phyloP scores from a whole-genome alignment of 1,140 invertebrate species.

The Papilio helenus region DNA sequence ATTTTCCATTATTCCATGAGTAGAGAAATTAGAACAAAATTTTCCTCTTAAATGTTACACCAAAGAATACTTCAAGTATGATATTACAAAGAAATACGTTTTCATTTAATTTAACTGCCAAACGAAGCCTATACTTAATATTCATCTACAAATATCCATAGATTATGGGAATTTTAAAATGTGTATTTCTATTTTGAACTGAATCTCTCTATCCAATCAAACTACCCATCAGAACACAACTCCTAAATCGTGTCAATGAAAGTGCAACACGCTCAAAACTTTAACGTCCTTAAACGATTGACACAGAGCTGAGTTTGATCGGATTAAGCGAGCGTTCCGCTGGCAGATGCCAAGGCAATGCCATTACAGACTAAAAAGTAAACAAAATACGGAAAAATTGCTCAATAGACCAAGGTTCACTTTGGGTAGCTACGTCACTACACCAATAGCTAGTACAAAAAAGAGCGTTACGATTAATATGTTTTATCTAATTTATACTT shows the following conservation, averaged over 20 bases:
- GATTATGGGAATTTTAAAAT: background rate
- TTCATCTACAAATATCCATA: background rate
- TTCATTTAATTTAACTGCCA: background rate
- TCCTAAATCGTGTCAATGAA: background rate
- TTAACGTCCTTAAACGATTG: conserved; percentile 11
- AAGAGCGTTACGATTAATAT: too few relatives aligned
- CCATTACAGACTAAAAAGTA: background rate
- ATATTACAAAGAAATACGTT: background rate
- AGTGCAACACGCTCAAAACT: background rate
- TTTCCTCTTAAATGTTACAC: conserved; percentile 15
- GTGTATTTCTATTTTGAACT: background rate
- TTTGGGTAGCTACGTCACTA: too few relatives aligned
- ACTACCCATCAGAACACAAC: background rate
- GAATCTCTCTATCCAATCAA: background rate
- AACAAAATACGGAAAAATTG: too few relatives aligned
- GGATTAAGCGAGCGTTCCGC: background rate
- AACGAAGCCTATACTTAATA: background rate
- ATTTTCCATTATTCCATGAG: conserved; percentile 17
- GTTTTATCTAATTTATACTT: too few relatives aligned
- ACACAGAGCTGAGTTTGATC: conserved; percentile 4
- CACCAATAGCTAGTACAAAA: too few relatives aligned
- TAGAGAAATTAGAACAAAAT: conserved; percentile 28
- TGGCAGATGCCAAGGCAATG: background rate
- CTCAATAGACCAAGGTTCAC: too few relatives aligned
- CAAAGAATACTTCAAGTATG: background rate